Percentiles rank a stretch among this genome's conserved stretches.
Evolutionary conservation across 2,888 invertebrate genomes (phyloP).

Genomic region (Schizotus pectinicornis): DNA sequence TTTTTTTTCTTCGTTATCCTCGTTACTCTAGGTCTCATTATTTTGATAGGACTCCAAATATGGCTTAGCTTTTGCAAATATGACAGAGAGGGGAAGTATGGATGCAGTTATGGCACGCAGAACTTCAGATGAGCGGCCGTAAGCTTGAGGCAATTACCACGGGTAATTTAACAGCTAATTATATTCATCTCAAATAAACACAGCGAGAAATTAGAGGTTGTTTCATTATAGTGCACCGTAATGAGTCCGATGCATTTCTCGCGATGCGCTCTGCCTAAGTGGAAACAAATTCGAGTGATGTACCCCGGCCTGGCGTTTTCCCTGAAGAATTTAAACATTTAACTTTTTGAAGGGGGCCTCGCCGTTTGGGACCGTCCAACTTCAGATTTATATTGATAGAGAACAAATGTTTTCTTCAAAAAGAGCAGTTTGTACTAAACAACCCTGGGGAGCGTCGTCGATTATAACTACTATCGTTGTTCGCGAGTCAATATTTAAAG

Average conservation of each 20-base stretch:
- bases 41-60: no score
- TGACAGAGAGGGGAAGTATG: no score
- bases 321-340: constrained; percentile 59
- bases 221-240: constrained; percentile 21
- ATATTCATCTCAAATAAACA: constrained; percentile 38
- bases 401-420: constrained; percentile 51
- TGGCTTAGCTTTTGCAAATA: no score
- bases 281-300: constrained; percentile 42
- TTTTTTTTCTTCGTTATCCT: no score
- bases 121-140: constrained; percentile 30
- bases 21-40: no score
- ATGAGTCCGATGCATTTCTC: constrained; percentile 4
- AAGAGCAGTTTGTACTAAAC: constrained; percentile 46
- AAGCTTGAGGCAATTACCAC: constrained; percentile 39
- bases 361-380: constrained; percentile 47
- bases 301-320: constrained; percentile 44
- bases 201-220: constrained; percentile 34
- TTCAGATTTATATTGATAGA: constrained; percentile 51
- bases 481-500: constrained; percentile 44
- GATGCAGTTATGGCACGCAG: constrained; percentile 13
- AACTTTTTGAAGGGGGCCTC: constrained; percentile 52
- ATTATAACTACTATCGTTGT: constrained; percentile 33
- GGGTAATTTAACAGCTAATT: constrained; percentile 47
- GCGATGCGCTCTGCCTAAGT: constrained; percentile 14
- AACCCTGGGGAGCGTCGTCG: constrained; percentile 44